A percentile compares a stretch with the other conserved stretches of the same genome.
phyloP scores from a whole-genome alignment of 2,888 invertebrate genomes.

The Parasteatoda lunata region DNA sequence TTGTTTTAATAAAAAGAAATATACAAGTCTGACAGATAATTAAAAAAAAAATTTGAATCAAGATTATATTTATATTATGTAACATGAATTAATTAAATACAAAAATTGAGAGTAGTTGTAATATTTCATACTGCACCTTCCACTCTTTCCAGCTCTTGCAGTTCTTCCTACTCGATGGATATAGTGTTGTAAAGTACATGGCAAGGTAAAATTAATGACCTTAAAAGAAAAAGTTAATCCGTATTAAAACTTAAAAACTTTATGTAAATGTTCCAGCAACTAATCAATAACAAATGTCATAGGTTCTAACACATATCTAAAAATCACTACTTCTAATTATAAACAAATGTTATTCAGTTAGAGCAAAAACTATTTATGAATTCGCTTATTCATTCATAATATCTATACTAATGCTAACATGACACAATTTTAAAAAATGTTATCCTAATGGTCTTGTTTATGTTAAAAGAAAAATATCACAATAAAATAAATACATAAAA shows the following conservation, averaged over 20 bases:
- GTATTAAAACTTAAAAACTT: neutral
- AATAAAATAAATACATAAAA: neutral
- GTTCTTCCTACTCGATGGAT: constrained; percentile 97
- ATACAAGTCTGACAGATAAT: neutral
- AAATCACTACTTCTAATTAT: too few species aligned
- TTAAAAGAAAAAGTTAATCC: constrained; percentile 73
- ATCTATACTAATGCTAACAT: too few species aligned
- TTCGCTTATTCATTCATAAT: too few species aligned
- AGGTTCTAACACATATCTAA: too few species aligned
- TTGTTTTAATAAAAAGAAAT: neutral
- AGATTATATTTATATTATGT: neutral
- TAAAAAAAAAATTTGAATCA: neutral
- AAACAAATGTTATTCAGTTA: too few species aligned
- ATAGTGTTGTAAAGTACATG: constrained; percentile 94
- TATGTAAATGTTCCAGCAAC: neutral
- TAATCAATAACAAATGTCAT: neutral
- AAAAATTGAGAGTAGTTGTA: neutral
- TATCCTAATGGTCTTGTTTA: neutral
- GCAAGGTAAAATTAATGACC: constrained; percentile 93
- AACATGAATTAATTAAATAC: neutral
- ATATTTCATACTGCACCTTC: constrained; percentile 75
- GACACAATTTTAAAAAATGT: neutral
- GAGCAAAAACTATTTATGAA: too few species aligned
- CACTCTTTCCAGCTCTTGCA: constrained; percentile 93
- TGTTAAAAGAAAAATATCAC: neutral